These are phyloP conservation scores for Rallus limicola DNA, from an alignment of 2,113 vertebrate species.

Conservation along the genomic window DNA sequence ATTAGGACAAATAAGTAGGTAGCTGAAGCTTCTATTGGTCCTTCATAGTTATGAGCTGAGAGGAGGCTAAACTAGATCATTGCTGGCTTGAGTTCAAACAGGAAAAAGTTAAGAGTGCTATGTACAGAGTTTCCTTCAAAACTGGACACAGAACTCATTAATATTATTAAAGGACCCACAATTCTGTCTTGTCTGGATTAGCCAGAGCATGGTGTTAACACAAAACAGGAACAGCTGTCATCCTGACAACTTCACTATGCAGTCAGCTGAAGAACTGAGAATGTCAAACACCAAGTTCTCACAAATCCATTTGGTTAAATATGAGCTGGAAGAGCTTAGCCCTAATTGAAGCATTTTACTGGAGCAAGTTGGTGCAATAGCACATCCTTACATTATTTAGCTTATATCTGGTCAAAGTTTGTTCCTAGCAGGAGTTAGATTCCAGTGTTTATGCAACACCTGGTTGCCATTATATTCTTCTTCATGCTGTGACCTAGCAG, in stretches of 20 bases:
- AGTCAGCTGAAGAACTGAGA: background rate
- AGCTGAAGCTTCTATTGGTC: constrained; percentile 18
- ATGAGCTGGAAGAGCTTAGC: background rate
- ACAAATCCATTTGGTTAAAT: background rate
- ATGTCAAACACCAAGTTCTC: background rate
- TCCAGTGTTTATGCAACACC: background rate
- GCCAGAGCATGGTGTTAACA: background rate
- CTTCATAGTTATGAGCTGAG: constrained; percentile 8
- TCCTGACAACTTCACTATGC: background rate
- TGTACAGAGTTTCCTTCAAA: background rate
- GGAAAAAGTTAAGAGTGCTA: background rate
- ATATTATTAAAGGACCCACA: background rate
- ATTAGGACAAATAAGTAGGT: background rate
- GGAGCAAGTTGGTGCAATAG: background rate
- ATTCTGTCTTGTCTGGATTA: background rate
- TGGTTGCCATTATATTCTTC: background rate
- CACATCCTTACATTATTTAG: background rate
- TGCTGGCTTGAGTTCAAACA: constrained; percentile 28
- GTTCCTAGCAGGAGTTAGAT: background rate
- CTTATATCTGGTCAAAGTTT: background rate
- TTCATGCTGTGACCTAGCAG: background rate
- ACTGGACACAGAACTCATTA: background rate
- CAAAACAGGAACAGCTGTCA: background rate
- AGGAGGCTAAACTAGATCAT: constrained; percentile 18
- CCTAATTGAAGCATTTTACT: background rate